A percentile compares a stretch with the other conserved stretches of the same genome.
These are phyloP conservation scores for Salarias fasciatus DNA, from an alignment of 2,797 vertebrate genomes.

Conservation along the genomic window DNA sequence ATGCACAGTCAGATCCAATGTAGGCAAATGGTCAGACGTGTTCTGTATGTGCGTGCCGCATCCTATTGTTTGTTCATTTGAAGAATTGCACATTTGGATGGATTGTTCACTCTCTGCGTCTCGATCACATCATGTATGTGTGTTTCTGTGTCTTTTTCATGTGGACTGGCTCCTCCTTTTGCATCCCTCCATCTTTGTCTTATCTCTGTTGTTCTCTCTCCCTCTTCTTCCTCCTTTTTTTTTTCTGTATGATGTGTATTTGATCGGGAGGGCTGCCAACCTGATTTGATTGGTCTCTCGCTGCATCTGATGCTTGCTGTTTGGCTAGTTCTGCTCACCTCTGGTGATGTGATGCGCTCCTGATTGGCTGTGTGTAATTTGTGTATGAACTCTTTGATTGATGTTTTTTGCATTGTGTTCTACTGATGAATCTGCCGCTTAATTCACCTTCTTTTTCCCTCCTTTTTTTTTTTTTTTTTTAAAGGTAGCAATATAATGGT, in stretches of 20 bases:
- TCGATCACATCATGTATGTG: slow-evolving; percentile 69
- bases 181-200: slow-evolving; percentile 73
- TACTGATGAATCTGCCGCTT: slow-evolving; percentile 79
- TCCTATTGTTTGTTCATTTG: slow-evolving; percentile 67
- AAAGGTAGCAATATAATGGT: slow-evolving; percentile 78
- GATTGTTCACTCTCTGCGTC: slow-evolving; percentile 67
- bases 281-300: slow-evolving; percentile 82
- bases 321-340: slow-evolving; percentile 83
- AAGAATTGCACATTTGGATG: slow-evolving; percentile 75
- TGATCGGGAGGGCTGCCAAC: slow-evolving; percentile 78
- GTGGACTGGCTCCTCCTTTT: slow-evolving; percentile 80
- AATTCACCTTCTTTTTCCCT: slow-evolving; percentile 77
- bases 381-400: slow-evolving; percentile 72
- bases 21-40: slow-evolving; percentile 64
- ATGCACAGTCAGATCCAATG: slow-evolving; percentile 60
- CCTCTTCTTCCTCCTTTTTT: slow-evolving; percentile 31
- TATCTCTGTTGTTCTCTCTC: slow-evolving; percentile 60
- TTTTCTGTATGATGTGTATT: slow-evolving; percentile 78
- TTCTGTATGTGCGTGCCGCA: slow-evolving; percentile 59
- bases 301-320: slow-evolving; percentile 87
- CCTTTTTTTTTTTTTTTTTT: slow-evolving; percentile 64
- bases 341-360: slow-evolving; percentile 80
- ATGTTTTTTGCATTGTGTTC: slow-evolving; percentile 81
- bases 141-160: slow-evolving; percentile 76
- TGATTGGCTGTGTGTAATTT: slow-evolving; percentile 83